These are phyloP conservation scores for Pangasius larnaudii DNA, from an alignment of 2,797 vertebrate genomes.

Conservation along the genomic window DNA sequence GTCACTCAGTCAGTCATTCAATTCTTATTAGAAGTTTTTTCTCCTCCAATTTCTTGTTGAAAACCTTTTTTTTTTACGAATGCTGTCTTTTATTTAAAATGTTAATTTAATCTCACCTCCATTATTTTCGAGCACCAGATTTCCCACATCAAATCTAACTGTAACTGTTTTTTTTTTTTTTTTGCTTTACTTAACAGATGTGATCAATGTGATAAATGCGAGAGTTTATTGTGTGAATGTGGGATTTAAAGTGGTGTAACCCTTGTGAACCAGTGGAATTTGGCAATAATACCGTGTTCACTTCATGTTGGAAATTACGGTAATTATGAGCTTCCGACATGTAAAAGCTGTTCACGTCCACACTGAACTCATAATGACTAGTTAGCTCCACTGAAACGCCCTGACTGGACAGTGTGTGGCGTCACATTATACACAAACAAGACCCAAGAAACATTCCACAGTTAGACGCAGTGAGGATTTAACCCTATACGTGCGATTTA, in stretches of 20 bases:
- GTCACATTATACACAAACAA: not conserved
- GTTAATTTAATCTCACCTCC: not conserved
- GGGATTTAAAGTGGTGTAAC: not conserved
- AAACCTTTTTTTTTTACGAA: not conserved
- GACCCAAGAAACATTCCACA: not conserved
- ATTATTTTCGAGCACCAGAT: not conserved
- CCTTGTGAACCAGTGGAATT: not conserved
- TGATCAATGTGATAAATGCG: not conserved
- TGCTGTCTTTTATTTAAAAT: not conserved
- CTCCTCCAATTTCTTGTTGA: not conserved
- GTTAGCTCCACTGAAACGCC: not conserved
- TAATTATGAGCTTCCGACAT: conserved; percentile 11
- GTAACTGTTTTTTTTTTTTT: not conserved
- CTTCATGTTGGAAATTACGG: conserved; percentile 9
- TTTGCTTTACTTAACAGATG: not conserved
- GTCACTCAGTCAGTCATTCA: not conserved
- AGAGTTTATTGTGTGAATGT: not conserved
- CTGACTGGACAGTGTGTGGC: not conserved
- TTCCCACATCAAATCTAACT: not conserved
- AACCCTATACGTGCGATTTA: not conserved
- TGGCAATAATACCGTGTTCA: not conserved
- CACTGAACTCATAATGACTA: not conserved
- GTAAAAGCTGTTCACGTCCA: not conserved
- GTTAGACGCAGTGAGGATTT: not conserved
- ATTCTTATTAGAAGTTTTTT: not conserved